Evolutionary conservation across 2,113 vertebrate species (phyloP).

Genomic region (Pantherophis guttatus): DNA sequence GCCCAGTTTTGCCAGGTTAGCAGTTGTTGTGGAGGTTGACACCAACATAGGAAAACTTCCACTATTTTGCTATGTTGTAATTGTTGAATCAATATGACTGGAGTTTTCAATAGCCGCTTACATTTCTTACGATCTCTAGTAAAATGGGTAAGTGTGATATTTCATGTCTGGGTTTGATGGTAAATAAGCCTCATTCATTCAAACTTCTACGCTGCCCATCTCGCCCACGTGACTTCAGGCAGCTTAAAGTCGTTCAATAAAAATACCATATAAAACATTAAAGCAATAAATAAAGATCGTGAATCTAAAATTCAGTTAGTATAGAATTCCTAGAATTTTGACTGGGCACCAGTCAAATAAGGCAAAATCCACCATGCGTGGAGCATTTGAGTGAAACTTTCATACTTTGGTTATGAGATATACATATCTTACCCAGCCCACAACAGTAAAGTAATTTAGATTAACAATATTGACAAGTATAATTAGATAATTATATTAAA

Average conservation of each 20-base stretch:
- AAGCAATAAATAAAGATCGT: neutral
- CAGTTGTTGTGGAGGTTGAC: neutral
- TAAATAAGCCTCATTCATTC: neutral
- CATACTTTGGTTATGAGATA: neutral
- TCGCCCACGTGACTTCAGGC: neutral
- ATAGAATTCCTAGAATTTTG: neutral
- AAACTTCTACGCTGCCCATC: neutral
- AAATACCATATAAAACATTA: neutral
- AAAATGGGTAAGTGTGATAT: neutral
- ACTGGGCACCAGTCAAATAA: neutral
- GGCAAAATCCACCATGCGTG: neutral
- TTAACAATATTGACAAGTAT: neutral
- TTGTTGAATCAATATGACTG: neutral
- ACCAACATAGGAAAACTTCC: neutral
- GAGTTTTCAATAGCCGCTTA: neutral
- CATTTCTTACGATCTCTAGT: neutral
- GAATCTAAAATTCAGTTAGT: neutral
- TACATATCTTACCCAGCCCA: neutral
- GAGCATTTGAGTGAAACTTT: neutral
- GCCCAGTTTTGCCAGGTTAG: neutral
- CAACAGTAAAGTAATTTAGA: neutral
- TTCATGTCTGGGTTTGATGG: neutral
- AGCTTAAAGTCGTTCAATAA: neutral
- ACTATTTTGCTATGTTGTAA: neutral
- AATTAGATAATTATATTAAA: neutral